Conservation (phyloP, 2,113 vertebrate species). For the Nematolebias whitei region DNA sequence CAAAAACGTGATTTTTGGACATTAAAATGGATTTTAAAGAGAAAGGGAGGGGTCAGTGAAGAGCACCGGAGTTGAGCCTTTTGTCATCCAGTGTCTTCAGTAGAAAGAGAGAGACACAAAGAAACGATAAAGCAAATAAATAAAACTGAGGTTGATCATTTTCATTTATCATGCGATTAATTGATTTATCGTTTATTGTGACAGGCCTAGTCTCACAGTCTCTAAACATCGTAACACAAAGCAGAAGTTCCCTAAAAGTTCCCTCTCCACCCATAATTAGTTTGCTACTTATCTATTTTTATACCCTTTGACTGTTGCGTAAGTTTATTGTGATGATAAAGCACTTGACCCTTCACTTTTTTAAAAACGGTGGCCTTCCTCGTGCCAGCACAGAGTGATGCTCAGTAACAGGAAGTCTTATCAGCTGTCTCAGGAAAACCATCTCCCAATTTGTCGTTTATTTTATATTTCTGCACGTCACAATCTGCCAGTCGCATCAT, state of each 20-base stretch:
- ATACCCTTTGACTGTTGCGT: neutral
- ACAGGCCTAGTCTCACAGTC: too few species aligned
- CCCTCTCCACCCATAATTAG: neutral
- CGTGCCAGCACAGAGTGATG: constrained; percentile 19
- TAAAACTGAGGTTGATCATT: too few species aligned
- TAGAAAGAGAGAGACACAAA: too few species aligned
- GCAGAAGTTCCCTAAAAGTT: constrained; percentile 11
- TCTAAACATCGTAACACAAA: constrained; percentile 1
- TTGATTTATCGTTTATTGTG: too few species aligned
- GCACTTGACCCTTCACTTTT: neutral
- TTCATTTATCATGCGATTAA: too few species aligned
- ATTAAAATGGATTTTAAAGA: too few species aligned
- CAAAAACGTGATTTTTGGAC: too few species aligned
- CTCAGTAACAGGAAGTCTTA: constrained; percentile 22
- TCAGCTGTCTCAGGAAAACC: constrained; percentile 1
- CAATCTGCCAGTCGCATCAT: constrained; percentile 8
- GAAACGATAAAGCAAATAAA: too few species aligned
- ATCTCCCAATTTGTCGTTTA: constrained; percentile 20
- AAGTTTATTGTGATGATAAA: constrained; percentile 14
- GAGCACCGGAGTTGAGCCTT: too few species aligned
- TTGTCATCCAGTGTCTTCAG: too few species aligned
- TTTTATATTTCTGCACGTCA: constrained; percentile 21
- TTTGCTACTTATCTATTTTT: neutral
- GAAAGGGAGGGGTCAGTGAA: too few species aligned
- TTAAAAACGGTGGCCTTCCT: constrained; percentile 14